Conservation (phyloP, 92 coral and sea anemone genomes). For the Anthopleura xanthogrammica region DNA sequence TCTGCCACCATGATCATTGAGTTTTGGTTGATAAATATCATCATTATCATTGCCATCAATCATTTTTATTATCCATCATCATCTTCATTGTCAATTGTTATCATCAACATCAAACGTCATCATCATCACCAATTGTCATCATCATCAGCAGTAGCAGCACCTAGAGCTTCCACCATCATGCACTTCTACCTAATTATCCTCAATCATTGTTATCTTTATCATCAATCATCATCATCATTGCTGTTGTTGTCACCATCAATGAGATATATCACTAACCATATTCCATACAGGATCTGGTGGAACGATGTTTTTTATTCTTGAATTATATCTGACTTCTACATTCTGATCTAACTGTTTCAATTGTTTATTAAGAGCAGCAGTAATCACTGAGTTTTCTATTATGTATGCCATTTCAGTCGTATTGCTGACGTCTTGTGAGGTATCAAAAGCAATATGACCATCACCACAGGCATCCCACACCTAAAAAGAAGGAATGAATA, state of each 20-base stretch:
- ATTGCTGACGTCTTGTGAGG: slow-evolving; percentile 54
- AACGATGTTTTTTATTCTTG: slow-evolving; percentile 59
- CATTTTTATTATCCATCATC: background rate
- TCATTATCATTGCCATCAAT: background rate
- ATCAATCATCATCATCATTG: background rate
- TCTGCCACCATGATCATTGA: background rate
- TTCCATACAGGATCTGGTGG: slow-evolving; percentile 69
- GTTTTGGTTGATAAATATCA: background rate
- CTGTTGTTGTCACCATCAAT: background rate
- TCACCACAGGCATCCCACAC: slow-evolving; percentile 99
- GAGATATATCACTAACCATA: slow-evolving; percentile 43
- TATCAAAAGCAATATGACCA: slow-evolving; percentile 86
- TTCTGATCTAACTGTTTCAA: slow-evolving; percentile 61
- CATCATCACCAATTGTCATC: background rate
- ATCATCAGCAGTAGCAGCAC: too few relatives aligned
- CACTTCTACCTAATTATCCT: background rate
- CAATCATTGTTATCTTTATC: background rate
- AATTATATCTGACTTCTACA: slow-evolving; percentile 72
- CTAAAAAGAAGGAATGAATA: slow-evolving; percentile 21
- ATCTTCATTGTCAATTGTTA: background rate
- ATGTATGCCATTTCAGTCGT: slow-evolving; percentile 84
- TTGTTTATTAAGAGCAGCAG: slow-evolving; percentile 77
- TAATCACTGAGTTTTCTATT: slow-evolving; percentile 81
- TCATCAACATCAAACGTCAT: background rate
- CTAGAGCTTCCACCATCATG: too few relatives aligned